These are phyloP conservation scores for Alcedo quadribrachys DNA, from an alignment of 2,797 vertebrate species.

Conservation along the genomic window DNA sequence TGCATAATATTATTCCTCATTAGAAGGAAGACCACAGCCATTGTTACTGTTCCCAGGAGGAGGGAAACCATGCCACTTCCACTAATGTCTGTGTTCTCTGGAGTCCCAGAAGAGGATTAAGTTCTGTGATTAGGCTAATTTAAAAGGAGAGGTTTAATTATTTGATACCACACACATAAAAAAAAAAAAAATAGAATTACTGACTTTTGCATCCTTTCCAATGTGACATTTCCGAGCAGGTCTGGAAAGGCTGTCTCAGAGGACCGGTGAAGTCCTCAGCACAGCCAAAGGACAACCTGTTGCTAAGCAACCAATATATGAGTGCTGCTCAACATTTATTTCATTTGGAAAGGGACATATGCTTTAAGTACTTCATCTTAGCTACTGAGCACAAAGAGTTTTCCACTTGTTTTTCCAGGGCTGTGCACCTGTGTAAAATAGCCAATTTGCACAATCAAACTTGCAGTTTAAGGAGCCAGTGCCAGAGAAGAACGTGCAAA, in stretches of 20 bases:
- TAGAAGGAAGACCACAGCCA: not conserved
- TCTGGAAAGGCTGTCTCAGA: conserved; percentile 41
- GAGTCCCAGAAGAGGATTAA: not conserved
- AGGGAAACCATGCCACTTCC: not conserved
- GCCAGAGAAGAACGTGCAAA: not conserved
- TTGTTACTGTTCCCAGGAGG: not conserved
- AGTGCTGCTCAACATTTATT: conserved; percentile 50
- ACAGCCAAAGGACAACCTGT: conserved; percentile 65
- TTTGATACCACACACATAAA: conserved; percentile 21
- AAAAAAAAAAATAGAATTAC: conserved; percentile 16
- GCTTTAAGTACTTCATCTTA: conserved; percentile 36
- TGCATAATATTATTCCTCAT: not conserved
- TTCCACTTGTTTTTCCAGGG: not conserved
- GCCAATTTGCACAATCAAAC: not conserved
- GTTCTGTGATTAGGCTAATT: conserved; percentile 32
- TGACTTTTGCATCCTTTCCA: conserved; percentile 48
- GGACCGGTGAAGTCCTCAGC: not conserved
- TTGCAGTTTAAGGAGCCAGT: not conserved
- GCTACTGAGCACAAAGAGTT: conserved; percentile 11
- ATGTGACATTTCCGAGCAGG: conserved; percentile 50
- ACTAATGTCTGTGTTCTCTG: not conserved
- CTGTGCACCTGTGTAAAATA: not conserved
- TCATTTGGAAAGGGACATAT: conserved; percentile 41
- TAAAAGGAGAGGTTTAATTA: conserved; percentile 46
- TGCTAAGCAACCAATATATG: conserved; percentile 64